A percentile compares a stretch with the other conserved stretches of the same genome.
These are phyloP conservation scores for Lamprotornis superbus DNA, from an alignment of 2,113 vertebrate species.

Conservation along the genomic window DNA sequence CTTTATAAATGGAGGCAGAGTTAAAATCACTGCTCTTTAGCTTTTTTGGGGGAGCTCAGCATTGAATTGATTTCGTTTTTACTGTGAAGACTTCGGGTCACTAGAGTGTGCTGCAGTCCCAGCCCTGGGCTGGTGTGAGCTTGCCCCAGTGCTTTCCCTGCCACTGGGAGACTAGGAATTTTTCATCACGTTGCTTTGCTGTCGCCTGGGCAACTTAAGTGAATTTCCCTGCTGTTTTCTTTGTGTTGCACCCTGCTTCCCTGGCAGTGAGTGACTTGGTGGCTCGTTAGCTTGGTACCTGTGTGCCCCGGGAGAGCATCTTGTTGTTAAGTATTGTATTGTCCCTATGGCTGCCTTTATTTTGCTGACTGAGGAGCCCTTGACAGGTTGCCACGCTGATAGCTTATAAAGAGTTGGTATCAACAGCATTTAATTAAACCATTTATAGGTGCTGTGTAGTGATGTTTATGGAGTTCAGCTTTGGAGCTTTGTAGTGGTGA, in stretches of 20 bases:
- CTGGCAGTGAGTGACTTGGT: constrained; percentile 48
- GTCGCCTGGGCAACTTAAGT: constrained; percentile 69
- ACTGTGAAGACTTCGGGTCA: constrained; percentile 56
- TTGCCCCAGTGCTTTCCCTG: neutral
- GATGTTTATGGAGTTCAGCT: constrained; percentile 10
- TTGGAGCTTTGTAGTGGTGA: constrained; percentile 9
- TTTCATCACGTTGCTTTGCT: constrained; percentile 61
- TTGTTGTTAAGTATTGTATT: neutral
- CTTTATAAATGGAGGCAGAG: neutral
- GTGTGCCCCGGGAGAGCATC: constrained; percentile 33
- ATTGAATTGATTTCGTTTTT: neutral
- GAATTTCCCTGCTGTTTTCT: constrained; percentile 69
- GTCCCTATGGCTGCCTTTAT: constrained; percentile 1
- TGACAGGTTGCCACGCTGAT: neutral
- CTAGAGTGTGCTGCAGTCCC: constrained; percentile 88
- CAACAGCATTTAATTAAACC: constrained; percentile 62
- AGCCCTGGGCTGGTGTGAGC: neutral
- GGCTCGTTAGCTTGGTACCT: constrained; percentile 55
- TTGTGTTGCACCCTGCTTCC: constrained; percentile 53
- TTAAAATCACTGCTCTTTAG: neutral
- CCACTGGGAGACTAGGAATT: constrained; percentile 37
- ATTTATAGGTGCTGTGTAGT: neutral
- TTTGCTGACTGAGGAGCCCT: constrained; percentile 39
- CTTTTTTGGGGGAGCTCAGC: neutral
- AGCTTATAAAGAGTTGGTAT: constrained; percentile 53